Evolutionary conservation across 2,888 invertebrate genomes (phyloP).

Genomic region (Tinea trinotella): DNA sequence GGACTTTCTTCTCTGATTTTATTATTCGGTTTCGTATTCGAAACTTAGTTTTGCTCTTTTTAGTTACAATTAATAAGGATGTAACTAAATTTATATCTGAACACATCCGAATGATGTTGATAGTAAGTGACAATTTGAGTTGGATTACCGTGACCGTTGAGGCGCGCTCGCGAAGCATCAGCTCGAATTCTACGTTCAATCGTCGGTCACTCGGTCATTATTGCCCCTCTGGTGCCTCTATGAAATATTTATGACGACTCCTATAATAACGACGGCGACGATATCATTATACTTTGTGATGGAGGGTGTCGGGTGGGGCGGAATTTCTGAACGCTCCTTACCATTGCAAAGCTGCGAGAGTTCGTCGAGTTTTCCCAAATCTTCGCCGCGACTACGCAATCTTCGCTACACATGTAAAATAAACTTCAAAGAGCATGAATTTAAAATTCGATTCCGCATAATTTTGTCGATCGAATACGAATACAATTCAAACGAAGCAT

Average conservation of each 20-base stretch:
- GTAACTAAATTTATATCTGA: too few species aligned
- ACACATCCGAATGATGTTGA: background rate
- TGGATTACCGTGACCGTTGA: background rate
- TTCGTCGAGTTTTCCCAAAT: slow-evolving; percentile 29
- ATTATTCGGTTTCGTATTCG: too few species aligned
- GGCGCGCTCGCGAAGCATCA: background rate
- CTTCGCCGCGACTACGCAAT: slow-evolving; percentile 25
- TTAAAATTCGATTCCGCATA: slow-evolving; percentile 30
- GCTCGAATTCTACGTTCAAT: slow-evolving; percentile 20
- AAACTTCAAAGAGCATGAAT: slow-evolving; percentile 24
- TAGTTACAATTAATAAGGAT: background rate
- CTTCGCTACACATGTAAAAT: slow-evolving; percentile 42
- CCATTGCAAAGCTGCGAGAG: slow-evolving; percentile 65
- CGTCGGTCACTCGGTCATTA: slow-evolving; percentile 65
- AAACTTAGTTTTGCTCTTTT: too few species aligned
- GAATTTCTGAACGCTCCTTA: slow-evolving; percentile 71
- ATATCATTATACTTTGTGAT: slow-evolving; percentile 75
- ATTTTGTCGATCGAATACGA: slow-evolving; percentile 2
- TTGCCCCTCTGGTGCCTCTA: slow-evolving; percentile 57
- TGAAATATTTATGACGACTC: slow-evolving; percentile 72
- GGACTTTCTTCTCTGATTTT: too few species aligned
- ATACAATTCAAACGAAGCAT: slow-evolving; percentile 22
- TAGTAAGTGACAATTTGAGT: background rate
- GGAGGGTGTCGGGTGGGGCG: slow-evolving; percentile 67
- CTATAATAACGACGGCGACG: slow-evolving; percentile 69